Evolutionary conservation across 1,140 invertebrate species (phyloP).

Genomic region (Ephestia elutella): DNA sequence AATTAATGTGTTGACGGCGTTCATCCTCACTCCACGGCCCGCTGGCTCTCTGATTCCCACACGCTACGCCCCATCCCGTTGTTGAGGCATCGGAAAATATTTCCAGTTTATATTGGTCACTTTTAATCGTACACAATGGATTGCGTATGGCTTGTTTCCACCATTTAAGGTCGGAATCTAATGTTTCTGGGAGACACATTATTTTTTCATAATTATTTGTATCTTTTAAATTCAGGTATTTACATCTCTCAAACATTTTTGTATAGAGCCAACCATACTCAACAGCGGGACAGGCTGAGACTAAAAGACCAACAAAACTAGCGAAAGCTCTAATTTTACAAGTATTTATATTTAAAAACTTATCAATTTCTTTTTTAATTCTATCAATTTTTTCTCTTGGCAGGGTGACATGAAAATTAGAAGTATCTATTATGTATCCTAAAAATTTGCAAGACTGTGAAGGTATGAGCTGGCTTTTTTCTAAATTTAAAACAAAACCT

Average conservation of each 20-base stretch:
- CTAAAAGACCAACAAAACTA: not conserved
- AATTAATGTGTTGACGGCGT: not conserved
- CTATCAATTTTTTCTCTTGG: not conserved
- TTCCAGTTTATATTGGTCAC: too few relatives aligned
- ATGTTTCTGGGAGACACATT: not conserved
- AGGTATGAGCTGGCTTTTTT: slow-evolving; percentile 21
- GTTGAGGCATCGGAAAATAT: too few relatives aligned
- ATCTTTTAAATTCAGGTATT: slow-evolving; percentile 3
- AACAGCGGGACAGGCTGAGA: slow-evolving; percentile 8
- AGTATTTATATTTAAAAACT: not conserved
- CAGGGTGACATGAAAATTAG: not conserved
- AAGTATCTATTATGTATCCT: slow-evolving; percentile 17
- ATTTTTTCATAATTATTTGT: not conserved
- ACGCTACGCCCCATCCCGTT: too few relatives aligned
- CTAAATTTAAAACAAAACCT: slow-evolving; percentile 25
- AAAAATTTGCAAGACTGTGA: slow-evolving; percentile 18
- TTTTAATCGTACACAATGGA: too few relatives aligned
- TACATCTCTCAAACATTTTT: slow-evolving; percentile 5
- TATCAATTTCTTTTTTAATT: not conserved
- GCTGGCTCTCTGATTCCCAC: too few relatives aligned
- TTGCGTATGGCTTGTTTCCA: too few relatives aligned
- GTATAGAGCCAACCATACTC: slow-evolving; percentile 10
- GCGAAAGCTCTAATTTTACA: slow-evolving; percentile 9
- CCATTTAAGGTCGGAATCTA: slow-evolving; percentile 1
- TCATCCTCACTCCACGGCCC: slow-evolving; percentile 1